Base-by-base conservation (phyloP, 2,113 vertebrate species). In the Sturnira hondurensis region DNA sequence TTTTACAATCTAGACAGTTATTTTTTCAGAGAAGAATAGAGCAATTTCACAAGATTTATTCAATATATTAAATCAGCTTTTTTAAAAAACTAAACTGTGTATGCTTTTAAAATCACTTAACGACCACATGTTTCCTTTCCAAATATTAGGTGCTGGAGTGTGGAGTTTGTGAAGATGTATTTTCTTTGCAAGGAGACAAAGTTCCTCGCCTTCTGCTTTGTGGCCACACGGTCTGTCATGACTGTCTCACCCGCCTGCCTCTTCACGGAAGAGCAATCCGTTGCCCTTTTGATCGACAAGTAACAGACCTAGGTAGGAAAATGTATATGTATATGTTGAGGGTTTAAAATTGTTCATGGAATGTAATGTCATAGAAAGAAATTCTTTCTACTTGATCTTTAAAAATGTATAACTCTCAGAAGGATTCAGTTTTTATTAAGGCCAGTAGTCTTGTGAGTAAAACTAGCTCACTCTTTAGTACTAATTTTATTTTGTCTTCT, bases 131-230 rank as follows among this genome's bases (percentile, higher is more conserved):
- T 26, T 87, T 10, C 85, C 7, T 80, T 92, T 87, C 78, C 54
- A 78, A 88, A 96, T 96, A 86, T 2, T 86, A 99, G 99, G 99
- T 99, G 97, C 98, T 99, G 85, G 99, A 99, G 97, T 99, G 99
- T 91, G 99, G 99, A 7, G 99, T 99, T 58, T 99, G 99, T 97
- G 99, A 99, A 98, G 99, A 99, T 95, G 99, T 99, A 19, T 99
- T 99, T 98, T 99, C 99, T 74, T 98, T 99, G 65, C 99, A 99
- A 98, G 99, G 99, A 50, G 99, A 99, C 96, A 99, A 99, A 98
- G 99, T 99, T 86, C 99, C 99, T 11, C 99, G 99, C 2, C 98
- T 99, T 43, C 98, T 99, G 96, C 98, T 99, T 47, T 99, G 99
- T 83, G 99, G 99, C 47, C 99, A 99, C 96, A 99, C 99, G 0